These are phyloP conservation scores for Laspeyria flexula DNA, from an alignment of 2,888 invertebrate species.

Conservation along the genomic window DNA sequence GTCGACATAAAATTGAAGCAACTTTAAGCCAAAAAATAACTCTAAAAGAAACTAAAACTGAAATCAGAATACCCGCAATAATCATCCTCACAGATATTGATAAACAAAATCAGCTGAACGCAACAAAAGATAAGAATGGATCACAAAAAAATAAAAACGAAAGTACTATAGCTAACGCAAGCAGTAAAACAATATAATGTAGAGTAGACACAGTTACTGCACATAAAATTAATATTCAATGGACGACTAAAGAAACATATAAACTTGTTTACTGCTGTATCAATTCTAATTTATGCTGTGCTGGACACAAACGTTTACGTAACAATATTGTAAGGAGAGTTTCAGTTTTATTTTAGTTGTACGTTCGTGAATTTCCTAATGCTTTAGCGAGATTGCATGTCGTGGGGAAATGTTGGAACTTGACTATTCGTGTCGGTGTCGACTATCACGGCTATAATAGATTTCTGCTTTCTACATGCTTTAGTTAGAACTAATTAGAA, in stretches of 20 bases:
- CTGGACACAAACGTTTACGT: constrained; percentile 32
- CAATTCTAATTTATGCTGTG: constrained; percentile 40
- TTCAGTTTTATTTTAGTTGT: constrained; percentile 1
- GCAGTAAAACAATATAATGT: constrained; percentile 10
- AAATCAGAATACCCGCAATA: no score
- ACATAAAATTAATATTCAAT: constrained; percentile 47
- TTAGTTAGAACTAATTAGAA: no score
- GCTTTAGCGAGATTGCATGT: background rate
- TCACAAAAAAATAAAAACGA: no score
- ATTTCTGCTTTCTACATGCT: no score
- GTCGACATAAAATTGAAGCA: no score
- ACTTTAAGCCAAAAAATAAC: no score
- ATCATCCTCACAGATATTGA: no score
- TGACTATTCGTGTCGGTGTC: no score
- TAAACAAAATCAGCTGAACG: no score
- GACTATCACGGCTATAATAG: no score
- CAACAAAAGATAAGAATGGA: no score
- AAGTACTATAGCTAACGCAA: background rate
- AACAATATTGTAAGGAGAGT: background rate
- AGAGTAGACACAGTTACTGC: constrained; percentile 20
- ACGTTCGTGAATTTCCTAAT: background rate
- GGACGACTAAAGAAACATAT: constrained; percentile 29
- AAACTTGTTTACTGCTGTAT: constrained; percentile 40
- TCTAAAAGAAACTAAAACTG: no score
- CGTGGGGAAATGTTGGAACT: background rate